Evolutionary conservation across 2,113 vertebrate genomes (phyloP).

Genomic region (Phocoena phocoena): DNA sequence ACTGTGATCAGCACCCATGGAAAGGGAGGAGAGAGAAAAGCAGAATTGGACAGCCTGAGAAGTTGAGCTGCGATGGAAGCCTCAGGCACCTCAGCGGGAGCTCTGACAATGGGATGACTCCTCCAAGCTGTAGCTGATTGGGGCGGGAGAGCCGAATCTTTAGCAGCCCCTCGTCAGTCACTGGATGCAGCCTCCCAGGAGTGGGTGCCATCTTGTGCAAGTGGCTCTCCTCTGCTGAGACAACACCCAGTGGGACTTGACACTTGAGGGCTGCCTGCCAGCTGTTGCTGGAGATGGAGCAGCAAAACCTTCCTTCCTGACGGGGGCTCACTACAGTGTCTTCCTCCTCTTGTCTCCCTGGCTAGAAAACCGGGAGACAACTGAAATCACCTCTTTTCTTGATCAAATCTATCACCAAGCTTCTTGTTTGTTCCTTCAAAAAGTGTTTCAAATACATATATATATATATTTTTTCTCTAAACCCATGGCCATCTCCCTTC

Average conservation of each 20-base stretch:
- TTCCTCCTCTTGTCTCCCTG: neutral
- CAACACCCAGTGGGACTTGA: rapidly evolving
- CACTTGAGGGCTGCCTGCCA: neutral
- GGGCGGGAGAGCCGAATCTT: neutral
- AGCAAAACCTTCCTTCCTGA: too few species aligned
- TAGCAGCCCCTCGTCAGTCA: too few species aligned
- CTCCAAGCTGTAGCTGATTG: neutral
- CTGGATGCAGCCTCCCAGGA: neutral
- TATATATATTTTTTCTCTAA: neutral
- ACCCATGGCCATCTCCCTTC: neutral
- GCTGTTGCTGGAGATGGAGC: neutral
- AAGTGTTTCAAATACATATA: neutral
- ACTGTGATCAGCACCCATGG: neutral
- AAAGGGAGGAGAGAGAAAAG: neutral
- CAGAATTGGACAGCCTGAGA: neutral
- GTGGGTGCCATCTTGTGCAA: neutral
- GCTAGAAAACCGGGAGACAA: neutral
- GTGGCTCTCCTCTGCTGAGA: neutral
- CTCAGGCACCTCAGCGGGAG: neutral
- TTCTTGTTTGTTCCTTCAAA: neutral
- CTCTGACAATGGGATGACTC: neutral
- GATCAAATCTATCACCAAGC: neutral
- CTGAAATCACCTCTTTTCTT: neutral
- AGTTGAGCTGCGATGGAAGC: neutral
- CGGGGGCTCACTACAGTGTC: neutral